Conservation (phyloP, 2,113 vertebrate species). For the Zapus hudsonius region DNA sequence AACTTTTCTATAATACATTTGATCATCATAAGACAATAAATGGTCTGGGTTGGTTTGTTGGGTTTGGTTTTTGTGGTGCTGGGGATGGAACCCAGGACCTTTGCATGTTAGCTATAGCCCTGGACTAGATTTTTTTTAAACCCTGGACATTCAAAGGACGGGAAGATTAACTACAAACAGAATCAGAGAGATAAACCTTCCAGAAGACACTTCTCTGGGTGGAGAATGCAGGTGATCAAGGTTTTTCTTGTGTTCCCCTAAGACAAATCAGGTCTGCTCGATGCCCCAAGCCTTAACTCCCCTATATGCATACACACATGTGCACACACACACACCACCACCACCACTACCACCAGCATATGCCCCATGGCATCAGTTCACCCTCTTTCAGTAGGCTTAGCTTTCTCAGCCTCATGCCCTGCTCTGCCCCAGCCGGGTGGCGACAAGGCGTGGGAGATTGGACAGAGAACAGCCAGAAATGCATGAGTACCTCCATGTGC, state of each 20-base stretch:
- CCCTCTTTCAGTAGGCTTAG: background rate
- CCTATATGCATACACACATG: background rate
- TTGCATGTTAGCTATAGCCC: background rate
- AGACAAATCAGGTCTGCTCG: background rate
- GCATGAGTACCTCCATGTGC: rapidly evolving
- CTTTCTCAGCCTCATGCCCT: background rate
- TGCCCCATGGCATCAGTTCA: rapidly evolving
- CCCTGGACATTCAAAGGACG: conserved; percentile 1
- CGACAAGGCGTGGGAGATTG: background rate
- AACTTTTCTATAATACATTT: conserved; percentile 17
- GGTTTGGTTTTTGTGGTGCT: background rate
- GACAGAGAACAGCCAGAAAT: background rate
- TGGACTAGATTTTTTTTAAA: background rate
- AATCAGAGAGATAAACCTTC: background rate
- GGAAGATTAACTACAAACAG: background rate
- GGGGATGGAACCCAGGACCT: background rate
- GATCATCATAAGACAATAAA: background rate
- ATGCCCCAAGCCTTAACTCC: background rate
- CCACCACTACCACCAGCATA: no score
- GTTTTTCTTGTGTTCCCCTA: background rate
- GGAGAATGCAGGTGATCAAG: background rate
- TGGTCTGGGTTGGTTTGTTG: background rate
- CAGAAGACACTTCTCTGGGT: background rate
- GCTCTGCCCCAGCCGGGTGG: background rate
- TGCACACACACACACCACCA: no score